A percentile compares a stretch with the other conserved stretches of the same genome.
phyloP scores from a whole-genome alignment of 2,888 invertebrate species.

The Parascotia fuliginaria region DNA sequence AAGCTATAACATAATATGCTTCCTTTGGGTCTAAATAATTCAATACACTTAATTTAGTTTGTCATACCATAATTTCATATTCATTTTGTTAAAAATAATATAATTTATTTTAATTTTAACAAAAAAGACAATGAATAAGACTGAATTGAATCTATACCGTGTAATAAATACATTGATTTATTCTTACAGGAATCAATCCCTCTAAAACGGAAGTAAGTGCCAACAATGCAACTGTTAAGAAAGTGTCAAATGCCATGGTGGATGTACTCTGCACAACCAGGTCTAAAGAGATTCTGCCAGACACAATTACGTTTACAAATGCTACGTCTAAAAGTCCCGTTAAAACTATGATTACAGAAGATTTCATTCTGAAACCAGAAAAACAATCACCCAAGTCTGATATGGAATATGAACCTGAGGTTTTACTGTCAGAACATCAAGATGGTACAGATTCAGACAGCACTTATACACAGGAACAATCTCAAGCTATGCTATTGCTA shows the following conservation, averaged over 20 bases:
- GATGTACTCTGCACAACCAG: conserved; percentile 61
- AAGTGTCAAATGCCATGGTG: conserved; percentile 58
- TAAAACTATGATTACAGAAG: conserved; percentile 65
- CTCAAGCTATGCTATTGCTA: conserved; percentile 69
- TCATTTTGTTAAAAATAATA: too few relatives aligned
- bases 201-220: conserved; percentile 72
- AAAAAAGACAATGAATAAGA: too few relatives aligned
- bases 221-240: conserved; percentile 66
- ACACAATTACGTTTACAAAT: conserved; percentile 58
- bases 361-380: conserved; percentile 72
- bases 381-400: conserved; percentile 79
- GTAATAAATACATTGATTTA: conserved; percentile 1
- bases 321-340: conserved; percentile 68
- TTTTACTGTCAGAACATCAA: conserved; percentile 78
- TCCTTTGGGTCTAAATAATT: too few relatives aligned
- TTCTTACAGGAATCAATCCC: conserved; percentile 75
- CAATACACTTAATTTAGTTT: too few relatives aligned
- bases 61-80: too few relatives aligned
- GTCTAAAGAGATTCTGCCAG: conserved; percentile 66
- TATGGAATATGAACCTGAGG: conserved; percentile 79
- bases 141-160: too few relatives aligned
- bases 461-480: conserved; percentile 68
- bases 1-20: too few relatives aligned
- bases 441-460: conserved; percentile 70
- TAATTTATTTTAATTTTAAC: too few relatives aligned